Percentiles rank a stretch among this genome's conserved stretches.
These are phyloP conservation scores for Phymatocera aterrima DNA, from an alignment of 2,888 invertebrate species.

Conservation along the genomic window DNA sequence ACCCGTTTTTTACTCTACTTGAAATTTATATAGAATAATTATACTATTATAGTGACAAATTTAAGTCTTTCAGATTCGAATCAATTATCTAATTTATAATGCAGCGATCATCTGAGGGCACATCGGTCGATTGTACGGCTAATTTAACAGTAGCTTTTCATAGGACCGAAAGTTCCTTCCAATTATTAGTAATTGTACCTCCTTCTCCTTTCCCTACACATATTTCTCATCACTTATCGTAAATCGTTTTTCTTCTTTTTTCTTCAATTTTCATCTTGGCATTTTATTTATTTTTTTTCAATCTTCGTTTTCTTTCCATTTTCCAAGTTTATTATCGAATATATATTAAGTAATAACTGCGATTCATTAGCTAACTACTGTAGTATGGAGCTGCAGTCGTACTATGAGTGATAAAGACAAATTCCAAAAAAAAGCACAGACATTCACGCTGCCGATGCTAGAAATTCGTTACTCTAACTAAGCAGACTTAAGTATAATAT, in stretches of 20 bases:
- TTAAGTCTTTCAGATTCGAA: not conserved
- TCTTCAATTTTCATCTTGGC: not conserved
- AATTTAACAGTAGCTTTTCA: not conserved
- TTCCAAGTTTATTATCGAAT: not conserved
- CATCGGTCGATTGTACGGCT: conserved; percentile 66
- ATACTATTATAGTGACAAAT: too few relatives aligned
- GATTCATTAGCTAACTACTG: too few relatives aligned
- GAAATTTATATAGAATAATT: not conserved
- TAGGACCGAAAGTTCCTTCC: conserved; percentile 53
- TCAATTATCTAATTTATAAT: not conserved
- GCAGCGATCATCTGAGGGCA: conserved; percentile 52
- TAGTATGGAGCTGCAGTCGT: not conserved
- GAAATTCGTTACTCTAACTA: conserved; percentile 68
- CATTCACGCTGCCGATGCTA: conserved; percentile 25
- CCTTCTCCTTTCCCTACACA: not conserved
- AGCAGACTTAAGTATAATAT: conserved; percentile 51
- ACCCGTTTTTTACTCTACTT: not conserved
- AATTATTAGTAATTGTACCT: conserved; percentile 38
- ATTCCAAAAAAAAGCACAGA: conserved; percentile 34
- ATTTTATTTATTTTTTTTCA: conserved; percentile 13
- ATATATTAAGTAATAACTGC: not conserved
- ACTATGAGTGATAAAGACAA: conserved; percentile 20
- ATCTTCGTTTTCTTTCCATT: not conserved
- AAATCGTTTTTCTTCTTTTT: not conserved
- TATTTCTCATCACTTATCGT: conserved; percentile 15